A percentile compares a stretch with the other conserved stretches of the same genome.
Evolutionary conservation across 2,888 invertebrate species (phyloP).

Genomic region (Drosophila mulleri): DNA sequence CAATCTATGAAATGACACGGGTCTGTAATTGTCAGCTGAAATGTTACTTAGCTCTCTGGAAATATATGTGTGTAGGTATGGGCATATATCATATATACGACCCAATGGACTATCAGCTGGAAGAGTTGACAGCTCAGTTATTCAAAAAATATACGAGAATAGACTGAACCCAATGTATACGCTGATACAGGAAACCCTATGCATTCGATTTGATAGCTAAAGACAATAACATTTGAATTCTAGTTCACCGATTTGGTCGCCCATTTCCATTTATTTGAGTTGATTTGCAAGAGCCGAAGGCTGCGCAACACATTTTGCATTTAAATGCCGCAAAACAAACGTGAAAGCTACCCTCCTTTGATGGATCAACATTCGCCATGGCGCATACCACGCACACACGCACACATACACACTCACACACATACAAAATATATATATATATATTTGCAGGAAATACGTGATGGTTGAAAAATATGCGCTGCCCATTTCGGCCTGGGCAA

Average conservation of each 20-base stretch:
- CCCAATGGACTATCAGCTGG: too few relatives aligned
- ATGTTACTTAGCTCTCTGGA: too few relatives aligned
- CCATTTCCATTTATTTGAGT: conserved; percentile 72
- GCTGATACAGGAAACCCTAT: too few relatives aligned
- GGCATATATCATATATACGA: too few relatives aligned
- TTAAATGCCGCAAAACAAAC: conserved; percentile 36
- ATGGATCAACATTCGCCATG: conserved; percentile 15
- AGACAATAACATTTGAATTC: neutral
- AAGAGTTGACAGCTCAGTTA: too few relatives aligned
- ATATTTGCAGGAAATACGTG: conserved; percentile 6
- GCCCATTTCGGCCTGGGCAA: conserved; percentile 50
- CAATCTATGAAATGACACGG: neutral
- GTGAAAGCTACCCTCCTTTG: neutral
- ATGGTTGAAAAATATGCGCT: conserved; percentile 10
- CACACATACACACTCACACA: neutral
- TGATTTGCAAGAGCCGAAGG: conserved; percentile 76
- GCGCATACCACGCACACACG: conserved; percentile 6
- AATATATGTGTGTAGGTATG: too few relatives aligned
- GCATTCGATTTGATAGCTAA: neutral
- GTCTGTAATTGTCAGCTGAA: neutral
- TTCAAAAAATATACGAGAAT: too few relatives aligned
- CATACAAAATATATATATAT: too few relatives aligned
- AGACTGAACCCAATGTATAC: too few relatives aligned
- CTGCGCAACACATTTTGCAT: conserved; percentile 46
- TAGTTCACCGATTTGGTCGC: conserved; percentile 36